Evolutionary conservation across 2,888 invertebrate genomes (phyloP).

Genomic region (Priocnemis perturbator): DNA sequence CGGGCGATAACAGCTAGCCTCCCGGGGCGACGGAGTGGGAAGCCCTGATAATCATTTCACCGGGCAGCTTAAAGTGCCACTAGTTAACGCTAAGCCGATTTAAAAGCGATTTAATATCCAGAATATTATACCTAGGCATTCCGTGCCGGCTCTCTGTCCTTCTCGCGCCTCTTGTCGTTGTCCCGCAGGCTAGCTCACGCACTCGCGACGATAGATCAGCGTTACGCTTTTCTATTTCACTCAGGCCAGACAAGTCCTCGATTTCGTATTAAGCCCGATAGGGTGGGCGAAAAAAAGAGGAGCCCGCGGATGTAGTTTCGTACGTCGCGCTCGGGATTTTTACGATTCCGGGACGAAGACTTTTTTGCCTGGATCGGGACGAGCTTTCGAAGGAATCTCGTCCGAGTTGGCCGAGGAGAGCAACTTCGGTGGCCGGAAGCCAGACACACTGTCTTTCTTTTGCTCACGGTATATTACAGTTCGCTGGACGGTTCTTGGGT

Average conservation of each 20-base stretch:
- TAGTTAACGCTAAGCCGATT: constrained; percentile 76
- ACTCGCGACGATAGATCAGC: background rate
- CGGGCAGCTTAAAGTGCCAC: constrained; percentile 76
- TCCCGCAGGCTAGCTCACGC: constrained; percentile 6
- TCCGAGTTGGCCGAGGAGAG: constrained; percentile 23
- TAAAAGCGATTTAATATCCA: constrained; percentile 75
- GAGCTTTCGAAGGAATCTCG: constrained; percentile 9
- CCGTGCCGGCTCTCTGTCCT: constrained; percentile 12
- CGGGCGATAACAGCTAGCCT: constrained; percentile 73
- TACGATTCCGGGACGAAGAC: too few relatives aligned
- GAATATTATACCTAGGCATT: constrained; percentile 68
- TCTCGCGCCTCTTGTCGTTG: constrained; percentile 11
- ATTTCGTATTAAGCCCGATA: background rate
- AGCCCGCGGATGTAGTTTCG: too few relatives aligned
- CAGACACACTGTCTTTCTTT: constrained; percentile 30
- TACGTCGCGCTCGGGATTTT: too few relatives aligned
- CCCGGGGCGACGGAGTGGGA: constrained; percentile 67
- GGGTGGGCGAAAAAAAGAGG: too few relatives aligned
- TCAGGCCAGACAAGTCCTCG: background rate
- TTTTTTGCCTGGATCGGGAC: background rate
- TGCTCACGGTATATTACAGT: constrained; percentile 1
- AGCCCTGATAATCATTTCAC: constrained; percentile 75
- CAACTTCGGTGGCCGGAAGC: constrained; percentile 29
- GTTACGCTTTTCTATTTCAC: background rate
- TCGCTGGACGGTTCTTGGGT: too few relatives aligned